Conservation (phyloP, 1,140 invertebrate species). For the Musca domestica region DNA sequence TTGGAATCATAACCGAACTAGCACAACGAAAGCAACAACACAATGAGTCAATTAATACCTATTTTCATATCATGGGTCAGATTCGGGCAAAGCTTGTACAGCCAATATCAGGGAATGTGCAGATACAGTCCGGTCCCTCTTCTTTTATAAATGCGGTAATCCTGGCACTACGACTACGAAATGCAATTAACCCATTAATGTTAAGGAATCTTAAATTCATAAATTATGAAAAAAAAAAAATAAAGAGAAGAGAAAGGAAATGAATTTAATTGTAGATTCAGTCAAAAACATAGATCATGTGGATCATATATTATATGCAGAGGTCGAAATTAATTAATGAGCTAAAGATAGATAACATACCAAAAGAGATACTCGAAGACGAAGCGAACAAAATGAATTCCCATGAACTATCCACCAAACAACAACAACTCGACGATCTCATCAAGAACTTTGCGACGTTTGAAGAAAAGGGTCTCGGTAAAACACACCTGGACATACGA, state of each 20-base stretch:
- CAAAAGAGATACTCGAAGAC: neutral
- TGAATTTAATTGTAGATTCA: neutral
- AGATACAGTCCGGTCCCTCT: neutral
- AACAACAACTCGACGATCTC: neutral
- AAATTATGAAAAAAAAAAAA: neutral
- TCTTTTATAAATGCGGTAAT: neutral
- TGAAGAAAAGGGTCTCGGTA: neutral
- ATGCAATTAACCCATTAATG: neutral
- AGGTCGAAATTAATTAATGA: neutral
- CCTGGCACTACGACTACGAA: neutral
- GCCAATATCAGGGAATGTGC: neutral
- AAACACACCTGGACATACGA: neutral
- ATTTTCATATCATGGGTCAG: neutral
- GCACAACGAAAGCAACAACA: neutral
- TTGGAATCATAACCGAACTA: neutral
- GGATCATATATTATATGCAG: neutral
- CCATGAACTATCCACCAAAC: no score
- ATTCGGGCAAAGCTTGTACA: neutral
- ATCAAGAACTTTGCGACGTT: neutral
- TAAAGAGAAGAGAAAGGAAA: neutral
- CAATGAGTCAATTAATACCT: neutral
- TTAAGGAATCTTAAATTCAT: neutral
- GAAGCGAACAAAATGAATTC: neutral
- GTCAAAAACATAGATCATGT: neutral
- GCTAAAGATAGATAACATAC: neutral